Base-by-base conservation (phyloP, 2,888 invertebrate genomes). In the Eristalis tenax region DNA sequence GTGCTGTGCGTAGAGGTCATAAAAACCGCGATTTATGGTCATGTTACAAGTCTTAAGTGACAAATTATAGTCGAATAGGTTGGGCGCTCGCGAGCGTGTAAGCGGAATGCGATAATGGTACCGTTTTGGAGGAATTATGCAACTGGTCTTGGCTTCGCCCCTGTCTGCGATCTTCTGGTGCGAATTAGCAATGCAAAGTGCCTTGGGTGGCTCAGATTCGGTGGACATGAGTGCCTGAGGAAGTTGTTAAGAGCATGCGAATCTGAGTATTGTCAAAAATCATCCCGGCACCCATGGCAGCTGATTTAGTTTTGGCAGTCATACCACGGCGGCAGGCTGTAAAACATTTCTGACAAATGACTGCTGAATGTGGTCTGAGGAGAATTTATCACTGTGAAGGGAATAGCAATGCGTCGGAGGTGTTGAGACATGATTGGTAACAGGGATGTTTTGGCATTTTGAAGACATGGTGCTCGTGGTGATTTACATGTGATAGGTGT, bases 1-100 rank as follows among this genome's bases (percentile, higher is more conserved):
- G 2, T 18, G 5, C 15, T 15, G 61, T 32, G 68, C 22, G 8
- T 38, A 10, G 65, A 38, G 79, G 79, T 66, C 79, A 61, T 80
- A 61, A 80, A 80, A 15, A 8, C 22, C 35, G 10, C 61, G 18
- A 80, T 73, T 80, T 80, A 80, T 74, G 80, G 61, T 68, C 73
- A 74, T 80, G 73, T 50, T 80, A 73, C 50, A 74, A 61, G 59
- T 59, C 65, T 80, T 43, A 80, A 74, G 61, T 68, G 80, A 74
- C 79, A 78, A 59, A 43, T 56, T 65, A 74, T 59, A 22, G 35
- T 22, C 10, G 28, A 4, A 15, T 26, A 43, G 43, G 28, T 28
- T 40, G 40, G 1, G 15, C 26, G 22, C 28, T 73, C 18, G 13
- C 32, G 43, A 50, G n/a, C 50, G 70, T 11, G 63, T 18, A 64